Conservation (phyloP, 2,797 vertebrate species). For the Dermochelys coriacea region DNA sequence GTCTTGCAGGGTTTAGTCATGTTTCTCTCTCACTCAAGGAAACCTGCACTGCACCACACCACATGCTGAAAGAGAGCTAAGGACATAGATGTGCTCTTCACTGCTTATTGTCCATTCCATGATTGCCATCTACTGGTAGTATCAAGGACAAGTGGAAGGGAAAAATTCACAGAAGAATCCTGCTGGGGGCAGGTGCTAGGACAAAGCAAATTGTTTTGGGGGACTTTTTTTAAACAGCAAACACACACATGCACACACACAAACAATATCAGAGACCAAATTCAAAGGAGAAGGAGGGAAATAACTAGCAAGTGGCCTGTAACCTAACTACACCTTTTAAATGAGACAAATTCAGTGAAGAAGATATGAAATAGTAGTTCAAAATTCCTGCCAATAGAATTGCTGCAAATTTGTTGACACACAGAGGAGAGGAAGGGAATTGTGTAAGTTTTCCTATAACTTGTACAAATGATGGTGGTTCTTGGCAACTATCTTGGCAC, state of each 20-base stretch:
- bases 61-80: not conserved
- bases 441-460: not conserved
- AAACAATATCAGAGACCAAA: not conserved
- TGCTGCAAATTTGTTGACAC: not conserved
- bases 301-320: not conserved
- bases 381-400: not conserved
- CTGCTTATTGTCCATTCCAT: constrained; percentile 15
- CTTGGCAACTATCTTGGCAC: not conserved
- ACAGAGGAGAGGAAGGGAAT: not conserved
- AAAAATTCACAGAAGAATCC: not conserved
- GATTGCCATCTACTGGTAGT: constrained; percentile 70
- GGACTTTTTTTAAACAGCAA: too few relatives aligned
- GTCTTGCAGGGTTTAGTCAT: not conserved
- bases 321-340: not conserved
- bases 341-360: not conserved
- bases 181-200: not conserved
- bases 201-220: not conserved
- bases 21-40: not conserved
- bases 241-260: too few relatives aligned
- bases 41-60: not conserved
- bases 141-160: not conserved
- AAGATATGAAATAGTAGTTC: not conserved
- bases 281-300: not conserved
- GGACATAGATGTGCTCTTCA: not conserved
- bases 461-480: not conserved